A percentile compares a stretch with the other conserved stretches of the same genome.
These are phyloP conservation scores for Otolemur crassicaudatus DNA, from an alignment of 2,797 vertebrate species.

Conservation along the genomic window DNA sequence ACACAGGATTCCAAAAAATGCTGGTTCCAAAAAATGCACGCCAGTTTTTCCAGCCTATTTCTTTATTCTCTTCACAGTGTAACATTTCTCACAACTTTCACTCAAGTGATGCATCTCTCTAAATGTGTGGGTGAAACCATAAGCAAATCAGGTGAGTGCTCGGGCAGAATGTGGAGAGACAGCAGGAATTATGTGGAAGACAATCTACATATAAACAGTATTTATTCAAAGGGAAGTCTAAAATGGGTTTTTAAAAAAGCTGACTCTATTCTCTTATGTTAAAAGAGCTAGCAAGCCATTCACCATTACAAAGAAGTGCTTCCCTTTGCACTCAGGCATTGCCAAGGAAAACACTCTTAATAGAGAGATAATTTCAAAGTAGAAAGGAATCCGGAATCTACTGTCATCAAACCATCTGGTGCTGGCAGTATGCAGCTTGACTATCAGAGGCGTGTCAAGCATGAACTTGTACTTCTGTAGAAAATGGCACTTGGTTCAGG, in stretches of 20 bases:
- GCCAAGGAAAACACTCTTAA: conserved; percentile 70
- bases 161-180: not conserved
- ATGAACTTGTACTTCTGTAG: conserved; percentile 70
- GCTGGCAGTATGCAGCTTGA: conserved; percentile 58
- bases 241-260: conserved; percentile 56
- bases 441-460: conserved; percentile 73
- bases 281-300: conserved; percentile 73
- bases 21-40: not conserved
- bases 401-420: conserved; percentile 78
- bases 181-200: not conserved
- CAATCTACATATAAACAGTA: fast-evolving
- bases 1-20: not conserved
- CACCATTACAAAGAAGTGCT: conserved; percentile 57
- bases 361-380: conserved; percentile 67
- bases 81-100: not conserved
- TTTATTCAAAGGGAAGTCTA: not conserved
- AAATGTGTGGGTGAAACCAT: not conserved
- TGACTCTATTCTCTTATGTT: conserved; percentile 61
- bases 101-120: not conserved
- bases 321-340: conserved; percentile 74
- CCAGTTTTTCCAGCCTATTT: not conserved
- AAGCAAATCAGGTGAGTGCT: not conserved
- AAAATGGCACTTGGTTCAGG: conserved; percentile 58
- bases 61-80: not conserved
- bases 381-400: conserved; percentile 73